Evolutionary conservation across 2,113 vertebrate genomes (phyloP), one percentile per base, ranked within the genome.

Genomic region (Thamnophis sirtalis): DNA sequence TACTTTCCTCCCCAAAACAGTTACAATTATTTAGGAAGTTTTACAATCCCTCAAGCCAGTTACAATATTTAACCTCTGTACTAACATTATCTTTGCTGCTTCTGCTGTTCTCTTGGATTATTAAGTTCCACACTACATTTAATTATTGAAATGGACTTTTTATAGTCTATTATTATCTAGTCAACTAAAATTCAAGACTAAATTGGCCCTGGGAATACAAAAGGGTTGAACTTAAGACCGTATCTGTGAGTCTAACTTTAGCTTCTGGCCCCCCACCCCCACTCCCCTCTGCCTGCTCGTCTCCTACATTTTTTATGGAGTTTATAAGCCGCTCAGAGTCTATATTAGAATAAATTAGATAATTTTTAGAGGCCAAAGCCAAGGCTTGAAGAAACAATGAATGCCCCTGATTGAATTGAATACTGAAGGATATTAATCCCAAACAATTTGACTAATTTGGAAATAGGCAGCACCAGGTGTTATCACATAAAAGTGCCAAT

Each of bases 401-500:
- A 80, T 56, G 11, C 22, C 28, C 50, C 55, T 58, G 9, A 15
- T 13, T 50, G 38, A 54, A 43, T 33, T 91, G 50, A 89, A 58
- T 7, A 80, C 15, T 2, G 22, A 73, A 80, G 4, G 58, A 60
- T 88, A 92, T 21, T 88, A 95, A 86, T 43, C 88, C 51, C 48
- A 87, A 56, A 51, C 15, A 89, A 87, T 84, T 7, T 9, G 7
- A 55, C 87, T 91, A 17, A 88, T 95, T 85, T 73, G 86, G 92
- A 88, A 5, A 55, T 2, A 58, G 55, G 95, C 89, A 51, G 22
- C 38, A 89, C 90, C 94, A 43, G 10, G 38, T 58, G 84, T 28
- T 48, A 94, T 89, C 93, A 91, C 24, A 0, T 94, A 94, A 93
- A 86, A 95, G 86, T 17, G 88, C 60, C 88, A 91, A 51, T 90